phyloP scores from a whole-genome alignment of 2,888 invertebrate species.

The Watsonalla binaria region DNA sequence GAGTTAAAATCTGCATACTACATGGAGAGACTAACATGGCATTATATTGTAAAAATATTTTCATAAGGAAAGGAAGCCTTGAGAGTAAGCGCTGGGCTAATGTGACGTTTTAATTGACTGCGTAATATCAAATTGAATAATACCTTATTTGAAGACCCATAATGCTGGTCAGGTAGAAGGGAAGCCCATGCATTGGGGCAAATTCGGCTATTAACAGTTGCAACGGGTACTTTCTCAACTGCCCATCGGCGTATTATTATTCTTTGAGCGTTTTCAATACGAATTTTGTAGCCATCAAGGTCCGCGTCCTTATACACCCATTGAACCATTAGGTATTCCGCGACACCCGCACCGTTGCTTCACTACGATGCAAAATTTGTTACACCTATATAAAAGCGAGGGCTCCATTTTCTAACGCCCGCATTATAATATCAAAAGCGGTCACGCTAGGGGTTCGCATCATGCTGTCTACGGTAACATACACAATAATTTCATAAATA shows the following conservation, averaged over 20 bases:
- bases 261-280: slow-evolving; percentile 70
- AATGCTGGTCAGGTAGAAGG: slow-evolving; percentile 14
- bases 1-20: too few species aligned
- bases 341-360: slow-evolving; percentile 64
- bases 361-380: slow-evolving; percentile 76
- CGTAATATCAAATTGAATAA: not conserved
- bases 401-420: slow-evolving; percentile 63
- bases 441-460: slow-evolving; percentile 46
- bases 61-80: too few species aligned
- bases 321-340: slow-evolving; percentile 74
- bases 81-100: not conserved
- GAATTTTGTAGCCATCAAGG: slow-evolving; percentile 75
- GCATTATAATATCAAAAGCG: slow-evolving; percentile 66
- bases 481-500: slow-evolving; percentile 7
- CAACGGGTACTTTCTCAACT: slow-evolving; percentile 58
- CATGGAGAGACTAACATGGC: too few species aligned
- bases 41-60: too few species aligned
- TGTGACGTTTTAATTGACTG: not conserved
- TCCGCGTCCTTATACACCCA: slow-evolving; percentile 64
- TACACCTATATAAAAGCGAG: slow-evolving; percentile 76
- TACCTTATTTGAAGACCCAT: not conserved
- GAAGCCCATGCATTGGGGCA: slow-evolving; percentile 28
- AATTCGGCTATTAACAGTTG: slow-evolving; percentile 34
- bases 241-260: slow-evolving; percentile 65
- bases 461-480: slow-evolving; percentile 57